Base-by-base conservation (phyloP, 2,113 vertebrate genomes). In the Anhinga rufa region DNA sequence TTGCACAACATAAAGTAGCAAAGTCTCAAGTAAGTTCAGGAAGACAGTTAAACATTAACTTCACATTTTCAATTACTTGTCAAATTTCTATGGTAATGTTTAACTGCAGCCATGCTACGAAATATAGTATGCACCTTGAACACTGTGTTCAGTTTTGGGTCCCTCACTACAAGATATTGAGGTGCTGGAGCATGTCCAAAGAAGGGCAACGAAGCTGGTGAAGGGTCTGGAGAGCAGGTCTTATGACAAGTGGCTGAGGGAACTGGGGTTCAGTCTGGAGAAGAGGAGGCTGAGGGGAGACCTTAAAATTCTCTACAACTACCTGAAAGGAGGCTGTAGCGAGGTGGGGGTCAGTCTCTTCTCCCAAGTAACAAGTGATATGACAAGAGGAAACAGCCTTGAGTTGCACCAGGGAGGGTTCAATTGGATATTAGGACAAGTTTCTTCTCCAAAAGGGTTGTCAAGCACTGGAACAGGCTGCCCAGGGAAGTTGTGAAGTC, bases 31-130 rank as follows among this genome's bases (percentile, higher is more conserved):
- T 8, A 72, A 55, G 25, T 71, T 72, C 38, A 61, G 7, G 28
- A 82, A 49, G 16, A 32, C 18, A 44, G 78, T 52, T 94, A 95
- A 97, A 93, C n/a, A 92, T 89, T 87, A 95, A 91, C 93, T 64
- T 36, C 0, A 34, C 40, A n/a, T 34, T 88, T 81, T 29, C 34
- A 57, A 9, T 22, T 61, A 40, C 46, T 17, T 17, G 9, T 9
- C 14, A 83, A 77, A 36, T 46, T 66, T 19, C 7, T 34, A 40
- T 25, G 22, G 58, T 75, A 48, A 7, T 17, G 46, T 3, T 51
- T 58, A 84, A 71, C 57, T 64, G 55, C 10, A 29, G 26, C 24
- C 20, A 31, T 9, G 86, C 15, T 54, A 12, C 28, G 14, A 84
- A 94, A 93, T n/a, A 36, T 2, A 61, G n/a, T 25, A 36, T 36